Conservation (phyloP, 2,888 invertebrate genomes). For the Andrena haemorrhoa region DNA sequence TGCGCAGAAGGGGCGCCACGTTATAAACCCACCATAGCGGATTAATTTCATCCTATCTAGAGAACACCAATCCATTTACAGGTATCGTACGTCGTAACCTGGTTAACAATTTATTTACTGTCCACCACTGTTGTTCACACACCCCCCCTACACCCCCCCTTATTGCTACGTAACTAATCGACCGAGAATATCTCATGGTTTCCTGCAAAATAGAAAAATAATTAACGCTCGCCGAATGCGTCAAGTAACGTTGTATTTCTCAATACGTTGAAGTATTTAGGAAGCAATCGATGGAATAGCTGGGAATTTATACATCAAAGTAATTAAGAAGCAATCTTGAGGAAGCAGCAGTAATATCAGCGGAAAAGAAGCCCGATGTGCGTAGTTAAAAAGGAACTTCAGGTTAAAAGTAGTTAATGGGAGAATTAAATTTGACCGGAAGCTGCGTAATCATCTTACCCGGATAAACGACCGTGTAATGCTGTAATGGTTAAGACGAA, state of each 20-base stretch:
- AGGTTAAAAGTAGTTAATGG: constrained; percentile 69
- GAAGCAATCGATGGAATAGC: too few species aligned
- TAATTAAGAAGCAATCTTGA: constrained; percentile 9
- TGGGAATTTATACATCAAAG: too few species aligned
- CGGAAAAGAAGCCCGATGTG: constrained; percentile 28
- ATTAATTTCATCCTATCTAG: constrained; percentile 81
- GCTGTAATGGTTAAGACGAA: constrained; percentile 74
- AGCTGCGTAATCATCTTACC: constrained; percentile 77
- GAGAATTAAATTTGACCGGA: constrained; percentile 79
- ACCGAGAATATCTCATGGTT: too few species aligned
- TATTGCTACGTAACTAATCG: not conserved
- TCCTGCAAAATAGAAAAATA: too few species aligned
- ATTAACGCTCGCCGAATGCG: too few species aligned
- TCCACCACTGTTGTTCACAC: not conserved
- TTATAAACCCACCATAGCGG: constrained; percentile 81
- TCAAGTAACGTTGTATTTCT: too few species aligned
- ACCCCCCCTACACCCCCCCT: not conserved
- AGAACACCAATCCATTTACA: constrained; percentile 60
- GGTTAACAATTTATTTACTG: not conserved
- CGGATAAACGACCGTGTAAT: constrained; percentile 73
- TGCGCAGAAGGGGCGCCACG: constrained; percentile 64
- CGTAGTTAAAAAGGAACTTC: constrained; percentile 28
- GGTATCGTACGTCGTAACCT: not conserved
- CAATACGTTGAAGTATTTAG: too few species aligned
- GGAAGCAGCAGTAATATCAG: not conserved